Evolutionary conservation across 53 echinoderm and acorn worm genomes (phyloP).

Genomic region (Zoroaster sp.): DNA sequence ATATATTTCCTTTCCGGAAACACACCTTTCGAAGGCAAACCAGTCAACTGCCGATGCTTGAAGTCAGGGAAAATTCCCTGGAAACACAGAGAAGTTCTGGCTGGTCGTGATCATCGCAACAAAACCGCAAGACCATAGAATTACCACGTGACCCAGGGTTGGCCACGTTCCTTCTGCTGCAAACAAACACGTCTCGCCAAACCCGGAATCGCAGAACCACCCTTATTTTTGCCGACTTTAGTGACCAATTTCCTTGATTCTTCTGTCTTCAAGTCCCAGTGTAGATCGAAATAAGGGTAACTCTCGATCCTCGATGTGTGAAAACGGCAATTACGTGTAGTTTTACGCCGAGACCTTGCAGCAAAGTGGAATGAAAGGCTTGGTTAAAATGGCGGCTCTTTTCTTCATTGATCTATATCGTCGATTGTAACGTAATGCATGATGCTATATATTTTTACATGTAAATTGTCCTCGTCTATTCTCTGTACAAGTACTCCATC

Average conservation of each 20-base stretch:
- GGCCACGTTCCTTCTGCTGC: slow-evolving; percentile 54
- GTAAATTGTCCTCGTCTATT: slow-evolving; percentile 26
- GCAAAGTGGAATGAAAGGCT: slow-evolving; percentile 7
- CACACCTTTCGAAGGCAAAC: slow-evolving; percentile 6
- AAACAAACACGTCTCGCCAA: slow-evolving; percentile 38
- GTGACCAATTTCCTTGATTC: not conserved
- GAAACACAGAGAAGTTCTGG: slow-evolving; percentile 12
- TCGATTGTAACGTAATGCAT: slow-evolving; percentile 4
- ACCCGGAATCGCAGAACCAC: slow-evolving; percentile 53
- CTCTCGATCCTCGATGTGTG: not conserved
- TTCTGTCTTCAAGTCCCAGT: slow-evolving; percentile 18
- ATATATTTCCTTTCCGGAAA: not conserved
- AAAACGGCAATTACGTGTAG: not conserved
- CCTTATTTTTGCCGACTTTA: slow-evolving; percentile 43
- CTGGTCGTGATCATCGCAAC: not conserved
- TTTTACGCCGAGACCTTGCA: slow-evolving; percentile 24
- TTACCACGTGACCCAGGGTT: slow-evolving; percentile 36
- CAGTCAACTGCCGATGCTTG: slow-evolving; percentile 15
- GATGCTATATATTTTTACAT: slow-evolving; percentile 4
- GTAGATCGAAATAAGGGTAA: not conserved
- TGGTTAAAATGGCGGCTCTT: slow-evolving; percentile 80
- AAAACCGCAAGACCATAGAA: slow-evolving; percentile 31
- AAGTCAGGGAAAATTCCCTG: not conserved
- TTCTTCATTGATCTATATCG: slow-evolving; percentile 69
- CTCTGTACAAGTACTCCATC: not conserved